Base-by-base conservation (phyloP, 2,113 vertebrate species). In the Pedionomus torquatus region DNA sequence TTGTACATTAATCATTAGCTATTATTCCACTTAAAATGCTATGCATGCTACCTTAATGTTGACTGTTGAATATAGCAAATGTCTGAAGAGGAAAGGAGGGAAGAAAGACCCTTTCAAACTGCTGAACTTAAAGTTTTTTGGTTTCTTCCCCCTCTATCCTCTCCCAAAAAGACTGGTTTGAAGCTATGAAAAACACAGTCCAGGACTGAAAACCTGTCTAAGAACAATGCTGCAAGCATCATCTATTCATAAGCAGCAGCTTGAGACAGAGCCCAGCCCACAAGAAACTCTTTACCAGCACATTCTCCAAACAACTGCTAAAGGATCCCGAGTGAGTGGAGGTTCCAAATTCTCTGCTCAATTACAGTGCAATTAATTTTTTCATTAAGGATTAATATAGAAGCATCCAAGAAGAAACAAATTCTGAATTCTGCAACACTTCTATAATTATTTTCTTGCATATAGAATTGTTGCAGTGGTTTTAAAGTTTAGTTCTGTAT, bases 161-260 rank as follows among this genome's bases (percentile, higher is more conserved):
- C 20, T 83, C 46, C 44, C 58, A 58, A 63, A 85, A 70, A 93
- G 19, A 19, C 49, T 72, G 33, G 5, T 51, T 89, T 79, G 61
- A 58, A 87, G 60, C 49, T 76, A 28, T 17, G 17, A 91, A 84
- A 87, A 58, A 72, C 20, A 89, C 8, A 70, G 11, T 10, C 39
- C 37, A 44, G 46, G 35, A 51, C 70, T 64, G 60, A 94, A 93
- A 96, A 86, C 33, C 39, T 81, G 80, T 51, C 68, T 85, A 83
- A 89, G 87, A 95, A 66, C 65, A 92, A 90, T 30, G 17, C 20
- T 83, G 46, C 69, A 77, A 93, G 51, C 44, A 95, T 78, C 79
- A 91, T 83, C 46, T 86, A 89, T 91, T 94, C 87, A 83, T 30
- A 77, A 91, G 68, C 83, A 96, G 52, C 48, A 31, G 7, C 30